Evolutionary conservation across 2,888 invertebrate species (phyloP), one percentile per base, ranked within the genome.

Genomic region (Portevinia maculata): DNA sequence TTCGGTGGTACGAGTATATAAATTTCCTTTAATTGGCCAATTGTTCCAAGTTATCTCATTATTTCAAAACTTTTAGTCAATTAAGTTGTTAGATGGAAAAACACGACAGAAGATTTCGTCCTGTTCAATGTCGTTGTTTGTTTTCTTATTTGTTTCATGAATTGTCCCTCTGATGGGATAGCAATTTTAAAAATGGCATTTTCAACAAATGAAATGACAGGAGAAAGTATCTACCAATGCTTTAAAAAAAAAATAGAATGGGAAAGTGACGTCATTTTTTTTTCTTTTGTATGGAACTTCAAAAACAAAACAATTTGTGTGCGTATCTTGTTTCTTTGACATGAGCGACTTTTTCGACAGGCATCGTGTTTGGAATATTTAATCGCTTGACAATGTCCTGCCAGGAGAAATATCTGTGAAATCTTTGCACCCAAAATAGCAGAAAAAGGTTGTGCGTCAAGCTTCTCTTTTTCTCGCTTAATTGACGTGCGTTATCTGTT

Each of bases 271-370:
- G 44, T 9, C 39, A 37, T 30, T 15, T 21, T 39, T 15, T 48
- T 50, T 19, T 30, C 41, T 71, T 46, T 71, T 60, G 19, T 30
- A 50, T 39, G 32, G 24, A 74, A 74, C 37, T 57, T 74, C 52
- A 44, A 71, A 81, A 76, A 76, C 71, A 76, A 83, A 65, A 65
- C 76, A 28, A 60, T 71, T 81, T 83, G 52, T 37, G 76, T 76
- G 48, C 32, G 71, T 62, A 52, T 76, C 75, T 62, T 50, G 69
- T 52, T 59, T 64, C 46, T 13, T 19, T 28, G 57, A 34, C 17
- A 41, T 15, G 21, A 53, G n/a, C 13, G 65, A 81, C 32, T 74
- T 67, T 44, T 76, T 53, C 57, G 69, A 62, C 57, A 59, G 15
- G 6, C 70, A 55, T 60, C 76, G 76, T 83, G 81, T 44, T 65